Conservation (phyloP, 1,140 invertebrate genomes). For the Drosophila ananassae region DNA sequence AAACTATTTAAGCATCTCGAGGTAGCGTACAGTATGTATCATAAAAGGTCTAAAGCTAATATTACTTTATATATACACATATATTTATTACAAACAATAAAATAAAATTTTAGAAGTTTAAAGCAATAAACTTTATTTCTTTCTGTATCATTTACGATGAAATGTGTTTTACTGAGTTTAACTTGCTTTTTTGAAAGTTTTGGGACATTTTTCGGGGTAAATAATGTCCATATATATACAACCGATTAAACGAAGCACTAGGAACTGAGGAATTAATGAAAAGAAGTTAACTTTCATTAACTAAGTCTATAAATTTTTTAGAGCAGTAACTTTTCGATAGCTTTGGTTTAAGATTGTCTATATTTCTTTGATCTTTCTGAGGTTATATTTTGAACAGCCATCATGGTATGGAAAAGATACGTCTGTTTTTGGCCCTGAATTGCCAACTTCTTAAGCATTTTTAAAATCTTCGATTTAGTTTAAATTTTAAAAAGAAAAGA, state of each 20-base stretch:
- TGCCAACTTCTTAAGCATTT: no score
- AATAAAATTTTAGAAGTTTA: constrained; percentile 79
- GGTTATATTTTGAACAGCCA: no score
- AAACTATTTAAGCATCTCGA: constrained; percentile 68
- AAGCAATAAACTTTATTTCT: constrained; percentile 27
- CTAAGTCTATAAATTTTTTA: no score
- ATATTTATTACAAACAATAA: constrained; percentile 80
- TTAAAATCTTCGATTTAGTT: not conserved
- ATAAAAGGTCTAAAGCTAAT: constrained; percentile 67
- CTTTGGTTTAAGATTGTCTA: no score
- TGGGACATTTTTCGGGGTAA: not conserved
- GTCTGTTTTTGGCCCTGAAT: no score
- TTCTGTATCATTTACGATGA: not conserved
- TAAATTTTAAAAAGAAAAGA: not conserved
- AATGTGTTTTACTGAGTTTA: not conserved
- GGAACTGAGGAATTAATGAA: no score
- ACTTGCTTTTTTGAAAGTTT: not conserved
- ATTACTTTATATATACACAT: constrained; percentile 59
- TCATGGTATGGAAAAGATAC: no score
- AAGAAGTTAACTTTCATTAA: no score
- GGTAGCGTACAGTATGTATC: constrained; percentile 69
- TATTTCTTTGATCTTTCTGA: no score
- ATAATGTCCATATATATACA: no score
- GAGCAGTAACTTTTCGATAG: no score
- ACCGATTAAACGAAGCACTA: no score